Evolutionary conservation across 2,797 vertebrate genomes (phyloP).

Genomic region (Sebastes dallii): DNA sequence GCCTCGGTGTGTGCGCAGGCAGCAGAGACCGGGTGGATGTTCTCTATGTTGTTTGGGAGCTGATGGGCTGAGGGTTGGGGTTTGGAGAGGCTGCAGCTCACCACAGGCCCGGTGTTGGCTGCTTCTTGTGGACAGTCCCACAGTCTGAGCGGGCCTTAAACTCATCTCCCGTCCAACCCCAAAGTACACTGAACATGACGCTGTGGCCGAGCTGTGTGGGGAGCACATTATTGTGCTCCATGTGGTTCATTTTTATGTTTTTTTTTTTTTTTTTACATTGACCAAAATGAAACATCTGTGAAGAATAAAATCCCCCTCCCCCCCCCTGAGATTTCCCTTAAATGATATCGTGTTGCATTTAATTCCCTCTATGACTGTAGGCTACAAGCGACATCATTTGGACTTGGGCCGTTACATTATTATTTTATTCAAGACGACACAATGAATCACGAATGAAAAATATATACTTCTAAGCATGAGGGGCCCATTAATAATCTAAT

Average conservation of each 20-base stretch:
- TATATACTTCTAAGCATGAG: background rate
- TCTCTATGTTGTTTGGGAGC: background rate
- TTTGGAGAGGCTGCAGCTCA: slow-evolving; percentile 20
- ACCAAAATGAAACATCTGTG: background rate
- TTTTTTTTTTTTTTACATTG: background rate
- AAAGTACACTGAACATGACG: slow-evolving; percentile 3
- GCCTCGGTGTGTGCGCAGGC: background rate
- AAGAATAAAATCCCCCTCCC: background rate
- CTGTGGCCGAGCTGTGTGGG: slow-evolving; percentile 35
- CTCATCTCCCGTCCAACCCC: slow-evolving; percentile 25
- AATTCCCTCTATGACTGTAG: background rate
- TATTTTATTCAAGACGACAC: background rate
- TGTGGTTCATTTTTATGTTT: slow-evolving; percentile 32
- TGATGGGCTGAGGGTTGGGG: slow-evolving; percentile 18
- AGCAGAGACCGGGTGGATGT: background rate
- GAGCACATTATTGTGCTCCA: slow-evolving; percentile 50
- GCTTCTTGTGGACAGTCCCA: slow-evolving; percentile 21
- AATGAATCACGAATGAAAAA: background rate
- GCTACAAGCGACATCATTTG: background rate
- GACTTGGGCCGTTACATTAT: background rate
- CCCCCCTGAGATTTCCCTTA: background rate
- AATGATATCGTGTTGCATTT: background rate
- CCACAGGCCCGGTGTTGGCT: slow-evolving; percentile 44
- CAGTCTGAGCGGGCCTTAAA: slow-evolving; percentile 20
- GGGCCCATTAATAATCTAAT: background rate